Evolutionary conservation across 2,888 invertebrate species (phyloP).

Genomic region (Himalopsyche kuldschensis): DNA sequence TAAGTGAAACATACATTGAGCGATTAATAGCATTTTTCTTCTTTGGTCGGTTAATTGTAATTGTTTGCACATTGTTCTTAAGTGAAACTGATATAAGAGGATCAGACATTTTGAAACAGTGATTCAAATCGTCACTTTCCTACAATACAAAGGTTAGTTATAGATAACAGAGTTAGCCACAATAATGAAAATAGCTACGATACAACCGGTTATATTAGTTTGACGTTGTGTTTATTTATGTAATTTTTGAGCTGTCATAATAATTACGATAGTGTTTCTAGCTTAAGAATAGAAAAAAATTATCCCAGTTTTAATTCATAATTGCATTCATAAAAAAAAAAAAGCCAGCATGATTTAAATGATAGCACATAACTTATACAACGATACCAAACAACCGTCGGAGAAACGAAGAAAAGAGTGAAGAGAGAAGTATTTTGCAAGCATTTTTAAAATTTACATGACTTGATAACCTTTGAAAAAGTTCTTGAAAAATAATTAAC

Average conservation of each 20-base stretch:
- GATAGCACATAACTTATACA: no score
- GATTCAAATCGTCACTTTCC: background rate
- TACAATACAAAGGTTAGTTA: background rate
- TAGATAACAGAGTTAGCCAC: no score
- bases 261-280: background rate
- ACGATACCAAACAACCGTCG: no score
- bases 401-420: no score
- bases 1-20: constrained; percentile 69
- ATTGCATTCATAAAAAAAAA: no score
- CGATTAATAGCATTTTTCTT: constrained; percentile 79
- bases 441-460: no score
- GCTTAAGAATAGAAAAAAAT: background rate
- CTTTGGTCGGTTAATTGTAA: constrained; percentile 73
- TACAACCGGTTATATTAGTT: background rate
- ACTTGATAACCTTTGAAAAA: no score
- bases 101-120: constrained; percentile 12
- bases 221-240: background rate
- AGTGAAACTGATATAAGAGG: constrained; percentile 30
- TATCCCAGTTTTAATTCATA: background rate
- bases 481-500: no score
- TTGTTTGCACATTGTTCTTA: constrained; percentile 45
- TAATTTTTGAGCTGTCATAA: background rate
- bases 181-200: background rate
- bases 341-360: no score
- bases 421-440: no score